Conservation (phyloP, 2,113 vertebrate genomes). For the Peucedramus taeniatus region DNA sequence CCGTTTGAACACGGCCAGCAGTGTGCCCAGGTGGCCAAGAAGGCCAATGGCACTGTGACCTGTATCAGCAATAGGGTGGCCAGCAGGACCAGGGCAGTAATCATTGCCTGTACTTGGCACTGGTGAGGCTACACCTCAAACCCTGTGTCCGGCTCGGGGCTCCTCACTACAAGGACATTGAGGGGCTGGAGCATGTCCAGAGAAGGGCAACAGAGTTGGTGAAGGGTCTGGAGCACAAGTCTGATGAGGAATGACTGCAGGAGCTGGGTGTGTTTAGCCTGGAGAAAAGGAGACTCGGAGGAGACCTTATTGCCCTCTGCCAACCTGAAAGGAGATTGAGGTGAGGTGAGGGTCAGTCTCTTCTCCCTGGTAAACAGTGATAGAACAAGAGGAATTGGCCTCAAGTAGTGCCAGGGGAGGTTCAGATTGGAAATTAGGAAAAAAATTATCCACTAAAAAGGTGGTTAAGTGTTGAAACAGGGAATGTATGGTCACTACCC, state of each 20-base stretch:
- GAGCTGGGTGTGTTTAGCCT: neutral
- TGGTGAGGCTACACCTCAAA: fast-evolving
- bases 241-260: neutral
- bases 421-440: neutral
- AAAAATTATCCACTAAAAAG: neutral
- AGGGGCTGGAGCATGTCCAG: fast-evolving
- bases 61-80: neutral
- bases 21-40: neutral
- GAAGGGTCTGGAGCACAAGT: neutral
- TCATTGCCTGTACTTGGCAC: fast-evolving
- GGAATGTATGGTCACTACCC: neutral
- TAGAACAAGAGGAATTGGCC: neutral
- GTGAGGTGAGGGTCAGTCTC: neutral
- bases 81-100: neutral
- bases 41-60: no score
- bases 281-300: neutral
- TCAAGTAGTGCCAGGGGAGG: neutral
- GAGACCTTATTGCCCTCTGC: neutral
- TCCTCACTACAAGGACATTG: neutral
- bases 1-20: neutral
- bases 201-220: neutral
- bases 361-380: fast-evolving
- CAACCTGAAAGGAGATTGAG: neutral
- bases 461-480: neutral
- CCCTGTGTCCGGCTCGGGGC: neutral